These are phyloP conservation scores for Rallus crepitans DNA, from an alignment of 2,797 vertebrate genomes.

Conservation along the genomic window DNA sequence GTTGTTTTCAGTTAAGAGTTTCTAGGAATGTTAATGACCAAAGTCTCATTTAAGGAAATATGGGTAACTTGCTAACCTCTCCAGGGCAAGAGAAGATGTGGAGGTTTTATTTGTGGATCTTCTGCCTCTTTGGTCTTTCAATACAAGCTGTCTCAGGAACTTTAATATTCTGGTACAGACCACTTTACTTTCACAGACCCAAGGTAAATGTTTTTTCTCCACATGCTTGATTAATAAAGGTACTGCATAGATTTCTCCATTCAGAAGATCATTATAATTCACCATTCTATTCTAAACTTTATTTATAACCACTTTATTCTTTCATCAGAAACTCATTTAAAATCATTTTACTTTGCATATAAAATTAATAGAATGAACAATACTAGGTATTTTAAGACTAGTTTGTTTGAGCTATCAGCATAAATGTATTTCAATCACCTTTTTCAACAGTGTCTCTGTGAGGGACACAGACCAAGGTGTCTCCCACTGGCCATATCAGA, in stretches of 20 bases:
- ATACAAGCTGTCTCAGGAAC: neutral
- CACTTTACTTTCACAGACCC: neutral
- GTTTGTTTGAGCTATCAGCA: neutral
- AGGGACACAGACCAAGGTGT: neutral
- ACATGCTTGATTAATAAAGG: neutral
- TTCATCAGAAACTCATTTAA: neutral
- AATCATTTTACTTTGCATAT: neutral
- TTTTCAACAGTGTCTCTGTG: neutral
- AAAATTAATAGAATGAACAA: neutral
- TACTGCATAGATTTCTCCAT: neutral
- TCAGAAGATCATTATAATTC: neutral
- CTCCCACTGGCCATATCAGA: neutral
- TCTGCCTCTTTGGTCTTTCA: neutral
- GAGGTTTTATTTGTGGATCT: neutral
- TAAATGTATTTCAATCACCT: neutral
- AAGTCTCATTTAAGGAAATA: neutral
- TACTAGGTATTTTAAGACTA: neutral
- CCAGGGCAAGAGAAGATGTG: neutral
- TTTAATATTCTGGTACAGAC: neutral
- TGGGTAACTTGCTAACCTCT: neutral
- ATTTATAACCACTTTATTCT: constrained; percentile 6
- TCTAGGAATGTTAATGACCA: neutral
- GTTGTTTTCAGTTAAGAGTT: neutral
- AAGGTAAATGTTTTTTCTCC: neutral
- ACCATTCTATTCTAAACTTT: neutral